Evolutionary conservation across 1,140 invertebrate genomes (phyloP), one percentile per base, ranked within the genome.

Genomic region (Thereuonema tuberculata): DNA sequence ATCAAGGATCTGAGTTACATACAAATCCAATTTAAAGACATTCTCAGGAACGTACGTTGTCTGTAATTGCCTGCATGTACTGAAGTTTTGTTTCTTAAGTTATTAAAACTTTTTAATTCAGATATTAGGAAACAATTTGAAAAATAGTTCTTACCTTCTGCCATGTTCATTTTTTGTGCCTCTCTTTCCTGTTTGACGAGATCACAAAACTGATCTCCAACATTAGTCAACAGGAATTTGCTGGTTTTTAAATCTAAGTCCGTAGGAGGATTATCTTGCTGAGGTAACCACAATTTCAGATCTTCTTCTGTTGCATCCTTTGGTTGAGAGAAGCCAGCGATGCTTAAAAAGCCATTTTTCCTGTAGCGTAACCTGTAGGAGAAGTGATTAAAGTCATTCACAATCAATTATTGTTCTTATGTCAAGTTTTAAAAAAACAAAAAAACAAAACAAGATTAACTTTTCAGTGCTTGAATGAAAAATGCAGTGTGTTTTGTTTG

Each of bases 181-280:
- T 93, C 87, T 65, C 85, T 86, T 71, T 97, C 93, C 72, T 95
- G 89, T 68, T 87, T 82, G 62, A 95, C 81, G 65, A 98, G 75
- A 76, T 93, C 87, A 78, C 93, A 98, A 74, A 98, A 96, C 72
- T 96, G 91, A 76, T 96, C 91, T 29, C 92, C 93, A 26, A 96
- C 87, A 76, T 95, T 87, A 54, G 84, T 77, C 62, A 97, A 75
- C 20, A 97, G 80, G 73, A 92, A 93, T 70, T 86, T 85, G 59
- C 89, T 87, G 69, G 88, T 90, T 69, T 94, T 87, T 54, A 90
- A 78, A 72, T 93, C 88, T 67, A 95, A 76, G 62, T 87, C 82
- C 24, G 77, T 78, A 28, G 85, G 82, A 62, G 81, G 80, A 65
- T 73, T 77, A 50, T 80, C 75, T 5, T 61, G 68, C 49, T 79